These are phyloP conservation scores for Dicyrtomina minuta DNA, from an alignment of 2,888 invertebrate species.

Conservation along the genomic window DNA sequence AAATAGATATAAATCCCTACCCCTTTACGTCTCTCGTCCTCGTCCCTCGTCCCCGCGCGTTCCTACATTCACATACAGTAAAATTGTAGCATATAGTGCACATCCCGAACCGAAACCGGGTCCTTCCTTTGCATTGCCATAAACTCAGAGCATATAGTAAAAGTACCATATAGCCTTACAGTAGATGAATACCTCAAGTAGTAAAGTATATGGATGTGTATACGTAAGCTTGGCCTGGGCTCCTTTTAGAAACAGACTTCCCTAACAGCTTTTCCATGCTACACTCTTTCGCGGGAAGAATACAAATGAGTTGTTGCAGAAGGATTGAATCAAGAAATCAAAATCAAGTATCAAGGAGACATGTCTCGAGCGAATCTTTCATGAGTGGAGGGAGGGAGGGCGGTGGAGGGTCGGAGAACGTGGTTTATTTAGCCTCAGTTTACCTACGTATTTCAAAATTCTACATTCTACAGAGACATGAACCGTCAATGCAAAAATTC, in stretches of 20 bases:
- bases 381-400: neutral
- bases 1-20: too few species aligned
- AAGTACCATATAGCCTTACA: too few species aligned
- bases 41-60: too few species aligned
- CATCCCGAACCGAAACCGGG: too few species aligned
- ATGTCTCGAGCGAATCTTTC: constrained; percentile 11
- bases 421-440: neutral
- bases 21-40: too few species aligned
- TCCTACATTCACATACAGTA: too few species aligned
- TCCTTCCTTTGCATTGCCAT: too few species aligned
- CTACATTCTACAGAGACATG: neutral
- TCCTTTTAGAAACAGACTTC: neutral
- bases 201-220: too few species aligned
- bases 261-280: constrained; percentile 34
- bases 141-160: too few species aligned
- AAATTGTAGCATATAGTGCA: too few species aligned
- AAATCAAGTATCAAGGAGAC: constrained; percentile 4
- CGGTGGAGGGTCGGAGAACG: neutral
- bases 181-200: too few species aligned
- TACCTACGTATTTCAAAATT: neutral
- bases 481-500: neutral
- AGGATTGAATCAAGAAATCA: constrained; percentile 27
- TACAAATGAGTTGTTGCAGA: constrained; percentile 16
- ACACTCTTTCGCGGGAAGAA: neutral
- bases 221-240: too few species aligned